phyloP scores from a whole-genome alignment of 2,113 vertebrate genomes.

The Campylomormyrus tamandua region DNA sequence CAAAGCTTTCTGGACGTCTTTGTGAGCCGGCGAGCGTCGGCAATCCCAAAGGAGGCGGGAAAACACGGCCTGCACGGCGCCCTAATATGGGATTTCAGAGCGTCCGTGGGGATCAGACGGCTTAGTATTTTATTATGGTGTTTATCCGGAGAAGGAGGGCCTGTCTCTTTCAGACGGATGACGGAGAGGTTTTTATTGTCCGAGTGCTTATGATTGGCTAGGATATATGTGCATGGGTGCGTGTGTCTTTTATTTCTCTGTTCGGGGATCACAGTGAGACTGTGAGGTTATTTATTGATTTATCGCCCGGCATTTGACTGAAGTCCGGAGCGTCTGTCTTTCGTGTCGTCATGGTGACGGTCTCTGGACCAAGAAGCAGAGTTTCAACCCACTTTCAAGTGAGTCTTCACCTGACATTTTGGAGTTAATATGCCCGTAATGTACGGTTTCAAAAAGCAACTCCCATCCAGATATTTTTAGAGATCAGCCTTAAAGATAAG shows the following conservation, averaged over 20 bases:
- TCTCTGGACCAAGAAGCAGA: background rate
- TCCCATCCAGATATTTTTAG: background rate
- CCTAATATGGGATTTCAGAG: background rate
- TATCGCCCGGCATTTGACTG: background rate
- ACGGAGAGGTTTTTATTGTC: background rate
- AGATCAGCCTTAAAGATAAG: background rate
- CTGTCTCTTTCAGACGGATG: background rate
- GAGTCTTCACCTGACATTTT: background rate
- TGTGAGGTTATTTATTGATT: background rate
- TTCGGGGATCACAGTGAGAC: background rate
- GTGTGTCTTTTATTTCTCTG: background rate
- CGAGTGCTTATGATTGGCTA: background rate
- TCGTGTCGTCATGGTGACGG: background rate
- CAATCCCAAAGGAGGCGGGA: conserved; percentile 22
- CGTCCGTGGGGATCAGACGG: background rate
- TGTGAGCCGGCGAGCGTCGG: background rate
- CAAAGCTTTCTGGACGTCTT: conserved; percentile 27
- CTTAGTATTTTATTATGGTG: conserved; percentile 1
- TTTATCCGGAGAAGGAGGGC: background rate
- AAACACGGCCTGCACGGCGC: background rate
- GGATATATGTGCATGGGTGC: background rate
- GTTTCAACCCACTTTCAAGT: background rate
- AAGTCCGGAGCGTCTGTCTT: background rate
- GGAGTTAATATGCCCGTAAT: background rate
- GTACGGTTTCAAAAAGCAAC: background rate